phyloP scores from a whole-genome alignment of 2,797 vertebrate genomes.

The Gymnothorax javanicus region DNA sequence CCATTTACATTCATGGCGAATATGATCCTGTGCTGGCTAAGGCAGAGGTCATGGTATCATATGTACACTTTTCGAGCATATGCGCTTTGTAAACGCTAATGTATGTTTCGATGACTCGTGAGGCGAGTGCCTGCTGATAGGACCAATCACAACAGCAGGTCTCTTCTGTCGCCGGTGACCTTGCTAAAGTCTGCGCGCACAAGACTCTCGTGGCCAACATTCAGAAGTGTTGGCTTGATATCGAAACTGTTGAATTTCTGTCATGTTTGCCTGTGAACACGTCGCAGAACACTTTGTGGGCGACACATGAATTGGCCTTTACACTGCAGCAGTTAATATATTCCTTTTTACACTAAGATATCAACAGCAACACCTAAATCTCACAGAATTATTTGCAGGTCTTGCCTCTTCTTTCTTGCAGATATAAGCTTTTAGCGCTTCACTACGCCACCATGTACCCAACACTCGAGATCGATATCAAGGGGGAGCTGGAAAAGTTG shows the following conservation, averaged over 20 bases:
- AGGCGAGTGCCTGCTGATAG: too few relatives aligned
- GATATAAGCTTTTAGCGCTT: conserved; percentile 90
- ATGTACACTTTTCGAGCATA: neutral
- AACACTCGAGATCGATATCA: conserved; percentile 87
- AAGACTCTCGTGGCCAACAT: too few relatives aligned
- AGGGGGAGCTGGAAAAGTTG: conserved; percentile 88
- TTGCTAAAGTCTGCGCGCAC: too few relatives aligned
- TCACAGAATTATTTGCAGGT: neutral
- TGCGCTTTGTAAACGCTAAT: neutral
- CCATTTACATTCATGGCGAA: neutral
- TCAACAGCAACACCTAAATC: neutral
- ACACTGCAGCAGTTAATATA: neutral
- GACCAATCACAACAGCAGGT: too few relatives aligned
- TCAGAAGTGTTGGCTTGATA: too few relatives aligned
- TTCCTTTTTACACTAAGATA: neutral
- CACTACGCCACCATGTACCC: conserved; percentile 96
- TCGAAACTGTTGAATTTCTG: too few relatives aligned
- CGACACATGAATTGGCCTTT: too few relatives aligned
- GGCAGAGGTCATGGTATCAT: neutral
- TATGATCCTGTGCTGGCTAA: neutral
- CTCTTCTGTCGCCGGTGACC: too few relatives aligned
- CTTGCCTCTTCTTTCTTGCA: conserved; percentile 60
- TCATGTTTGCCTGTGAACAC: too few relatives aligned
- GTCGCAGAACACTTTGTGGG: too few relatives aligned
- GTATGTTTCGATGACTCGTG: too few relatives aligned